Percentiles rank a stretch among this genome's conserved stretches.
These are phyloP conservation scores for Sarcophaga variegata DNA, from an alignment of 2,888 invertebrate species.

Conservation along the genomic window DNA sequence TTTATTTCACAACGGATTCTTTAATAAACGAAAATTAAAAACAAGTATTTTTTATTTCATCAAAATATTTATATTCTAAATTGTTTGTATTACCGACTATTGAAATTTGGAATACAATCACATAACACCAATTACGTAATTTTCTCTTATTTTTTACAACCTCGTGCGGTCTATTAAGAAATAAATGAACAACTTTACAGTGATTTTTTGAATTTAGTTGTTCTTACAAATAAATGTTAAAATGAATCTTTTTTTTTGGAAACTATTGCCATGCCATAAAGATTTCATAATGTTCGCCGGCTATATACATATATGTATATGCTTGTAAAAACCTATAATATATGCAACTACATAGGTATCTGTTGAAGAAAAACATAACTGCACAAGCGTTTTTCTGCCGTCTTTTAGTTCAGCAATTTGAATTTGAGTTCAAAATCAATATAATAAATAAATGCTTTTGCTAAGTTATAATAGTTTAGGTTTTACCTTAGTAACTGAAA, in stretches of 20 bases:
- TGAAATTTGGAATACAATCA: conserved; percentile 66
- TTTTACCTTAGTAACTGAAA: no score
- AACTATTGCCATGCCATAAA: no score
- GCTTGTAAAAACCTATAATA: not conserved
- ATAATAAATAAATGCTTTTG: no score
- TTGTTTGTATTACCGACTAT: not conserved
- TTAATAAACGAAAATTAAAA: no score
- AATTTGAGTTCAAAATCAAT: no score
- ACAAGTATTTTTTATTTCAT: not conserved
- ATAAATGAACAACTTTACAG: not conserved
- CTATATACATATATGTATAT: not conserved
- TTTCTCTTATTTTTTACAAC: conserved; percentile 49
- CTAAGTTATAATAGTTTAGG: no score
- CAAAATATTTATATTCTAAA: not conserved
- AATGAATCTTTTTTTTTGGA: no score
- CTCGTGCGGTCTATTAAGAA: conserved; percentile 38
- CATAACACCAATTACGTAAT: conserved; percentile 73
- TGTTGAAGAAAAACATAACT: no score
- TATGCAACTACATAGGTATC: not conserved
- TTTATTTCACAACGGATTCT: no score
- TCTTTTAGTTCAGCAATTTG: no score
- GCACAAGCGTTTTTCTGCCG: no score
- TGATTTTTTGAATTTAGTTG: conserved; percentile 11
- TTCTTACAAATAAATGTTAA: no score
- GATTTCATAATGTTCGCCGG: not conserved